phyloP scores from a whole-genome alignment of 2,888 invertebrate species.

The Cyclophora albipunctata region DNA sequence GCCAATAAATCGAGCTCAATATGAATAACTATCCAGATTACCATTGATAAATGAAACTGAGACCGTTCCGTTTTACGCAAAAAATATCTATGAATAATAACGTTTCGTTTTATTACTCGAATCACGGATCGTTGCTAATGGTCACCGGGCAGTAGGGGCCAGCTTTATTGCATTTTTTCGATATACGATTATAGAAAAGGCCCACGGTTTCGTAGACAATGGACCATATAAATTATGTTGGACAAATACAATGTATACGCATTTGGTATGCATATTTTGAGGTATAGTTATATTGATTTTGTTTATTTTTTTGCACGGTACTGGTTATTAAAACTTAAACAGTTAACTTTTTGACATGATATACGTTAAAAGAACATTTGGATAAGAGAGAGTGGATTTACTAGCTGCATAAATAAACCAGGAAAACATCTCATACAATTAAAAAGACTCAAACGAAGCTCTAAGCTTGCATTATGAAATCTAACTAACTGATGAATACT shows the following conservation, averaged over 20 bases:
- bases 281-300: neutral
- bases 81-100: slow-evolving; percentile 56
- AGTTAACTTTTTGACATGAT: no score
- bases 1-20: slow-evolving; percentile 50
- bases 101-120: slow-evolving; percentile 45
- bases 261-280: slow-evolving; percentile 37
- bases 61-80: slow-evolving; percentile 45
- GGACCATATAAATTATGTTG: slow-evolving; percentile 61
- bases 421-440: no score
- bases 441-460: no score
- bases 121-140: slow-evolving; percentile 62
- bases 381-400: no score
- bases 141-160: slow-evolving; percentile 30
- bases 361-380: no score
- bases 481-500: no score
- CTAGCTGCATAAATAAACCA: no score
- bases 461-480: no score
- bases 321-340: no score
- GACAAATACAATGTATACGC: slow-evolving; percentile 53
- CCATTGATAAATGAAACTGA: slow-evolving; percentile 66
- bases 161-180: slow-evolving; percentile 58
- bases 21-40: slow-evolving; percentile 68
- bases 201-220: slow-evolving; percentile 68
- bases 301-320: neutral
- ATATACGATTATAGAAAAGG: slow-evolving; percentile 60